Evolutionary conservation across 2,113 vertebrate genomes (phyloP).

Genomic region (Thryonomys swinderianus): DNA sequence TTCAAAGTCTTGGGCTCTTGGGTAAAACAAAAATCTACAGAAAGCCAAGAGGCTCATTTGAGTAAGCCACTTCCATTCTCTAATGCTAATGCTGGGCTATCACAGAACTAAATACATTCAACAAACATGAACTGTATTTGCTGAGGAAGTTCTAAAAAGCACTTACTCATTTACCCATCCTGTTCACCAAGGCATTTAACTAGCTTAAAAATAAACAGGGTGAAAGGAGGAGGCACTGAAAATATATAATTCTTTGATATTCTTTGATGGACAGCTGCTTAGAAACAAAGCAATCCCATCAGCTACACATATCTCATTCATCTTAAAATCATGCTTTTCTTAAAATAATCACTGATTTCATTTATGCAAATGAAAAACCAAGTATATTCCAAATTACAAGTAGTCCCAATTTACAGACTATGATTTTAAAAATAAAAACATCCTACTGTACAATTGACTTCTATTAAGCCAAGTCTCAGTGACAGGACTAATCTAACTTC

Average conservation of each 20-base stretch:
- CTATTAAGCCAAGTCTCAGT: neutral
- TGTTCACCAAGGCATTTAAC: neutral
- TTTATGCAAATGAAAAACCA: neutral
- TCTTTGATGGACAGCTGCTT: neutral
- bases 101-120: neutral
- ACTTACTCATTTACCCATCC: neutral
- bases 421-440: constrained; percentile 14
- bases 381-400: neutral
- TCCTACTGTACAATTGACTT: neutral
- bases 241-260: neutral
- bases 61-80: neutral
- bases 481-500: too few relatives aligned
- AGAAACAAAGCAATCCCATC: constrained; percentile 5
- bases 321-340: too few relatives aligned
- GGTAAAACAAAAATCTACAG: neutral
- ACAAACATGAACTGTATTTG: neutral
- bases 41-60: neutral
- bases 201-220: neutral
- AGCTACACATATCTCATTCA: too few relatives aligned
- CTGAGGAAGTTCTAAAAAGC: neutral
- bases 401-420: neutral
- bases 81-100: neutral
- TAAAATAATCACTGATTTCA: constrained; percentile 31
- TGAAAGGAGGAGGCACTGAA: neutral
- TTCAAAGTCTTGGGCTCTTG: neutral